Percentiles rank a stretch among this genome's conserved stretches.
Evolutionary conservation across 2,113 vertebrate genomes (phyloP).

Genomic region (Sylvietta virens): DNA sequence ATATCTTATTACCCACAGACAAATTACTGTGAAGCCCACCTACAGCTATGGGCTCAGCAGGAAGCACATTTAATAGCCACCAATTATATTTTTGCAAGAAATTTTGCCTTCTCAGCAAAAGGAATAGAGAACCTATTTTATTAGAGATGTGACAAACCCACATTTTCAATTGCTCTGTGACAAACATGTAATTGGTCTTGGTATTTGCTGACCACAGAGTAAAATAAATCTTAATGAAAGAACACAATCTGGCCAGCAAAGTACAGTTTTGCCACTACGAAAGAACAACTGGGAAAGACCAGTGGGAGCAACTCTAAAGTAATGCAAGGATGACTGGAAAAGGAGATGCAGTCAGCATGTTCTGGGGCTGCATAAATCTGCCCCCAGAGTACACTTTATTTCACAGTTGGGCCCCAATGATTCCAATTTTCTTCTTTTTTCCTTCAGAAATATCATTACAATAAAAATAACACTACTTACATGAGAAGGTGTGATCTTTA

Average conservation of each 20-base stretch:
- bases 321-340: background rate
- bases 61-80: constrained; percentile 47
- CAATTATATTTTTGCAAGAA: constrained; percentile 43
- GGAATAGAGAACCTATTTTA: constrained; percentile 16
- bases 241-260: background rate
- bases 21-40: constrained; percentile 61
- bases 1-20: constrained; percentile 55
- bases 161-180: constrained; percentile 15
- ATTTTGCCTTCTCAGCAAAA: constrained; percentile 49
- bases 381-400: background rate
- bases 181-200: constrained; percentile 15
- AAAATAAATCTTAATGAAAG: constrained; percentile 3
- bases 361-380: background rate
- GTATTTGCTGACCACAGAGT: constrained; percentile 25
- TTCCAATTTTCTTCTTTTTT: background rate
- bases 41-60: constrained; percentile 50
- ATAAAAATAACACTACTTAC: background rate
- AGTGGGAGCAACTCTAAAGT: background rate
- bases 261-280: background rate
- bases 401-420: background rate
- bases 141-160: constrained; percentile 33
- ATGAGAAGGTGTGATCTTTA: background rate
- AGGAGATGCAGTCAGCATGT: background rate
- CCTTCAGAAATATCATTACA: background rate
- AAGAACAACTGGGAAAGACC: background rate